These are phyloP conservation scores for Albula goreensis DNA, from an alignment of 2,113 vertebrate genomes.

Conservation along the genomic window DNA sequence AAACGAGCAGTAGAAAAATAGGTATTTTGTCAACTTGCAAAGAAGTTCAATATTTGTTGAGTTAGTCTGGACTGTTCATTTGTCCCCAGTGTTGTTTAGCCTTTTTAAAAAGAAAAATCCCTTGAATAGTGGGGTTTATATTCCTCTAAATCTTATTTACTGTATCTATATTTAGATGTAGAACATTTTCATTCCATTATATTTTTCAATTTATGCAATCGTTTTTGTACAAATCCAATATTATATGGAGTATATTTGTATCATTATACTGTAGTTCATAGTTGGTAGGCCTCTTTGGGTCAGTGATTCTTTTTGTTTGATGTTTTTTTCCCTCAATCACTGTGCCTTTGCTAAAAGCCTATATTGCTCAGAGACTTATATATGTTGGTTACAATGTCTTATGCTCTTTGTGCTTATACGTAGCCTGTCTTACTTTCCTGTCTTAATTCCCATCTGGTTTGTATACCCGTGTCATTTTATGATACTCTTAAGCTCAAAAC, in stretches of 20 bases:
- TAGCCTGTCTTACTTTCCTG: slow-evolving; percentile 26
- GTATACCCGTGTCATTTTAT: slow-evolving; percentile 61
- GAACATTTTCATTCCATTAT: slow-evolving; percentile 44
- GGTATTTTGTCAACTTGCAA: not conserved
- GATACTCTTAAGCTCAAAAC: slow-evolving; percentile 72
- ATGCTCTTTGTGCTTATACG: slow-evolving; percentile 23
- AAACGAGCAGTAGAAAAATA: too few species aligned
- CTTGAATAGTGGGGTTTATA: slow-evolving; percentile 33
- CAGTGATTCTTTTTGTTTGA: slow-evolving; percentile 23
- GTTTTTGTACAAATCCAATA: slow-evolving; percentile 58
- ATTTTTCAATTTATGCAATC: slow-evolving; percentile 65
- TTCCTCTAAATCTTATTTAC: slow-evolving; percentile 47
- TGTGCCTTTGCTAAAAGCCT: slow-evolving; percentile 24
- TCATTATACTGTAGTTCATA: slow-evolving; percentile 51
- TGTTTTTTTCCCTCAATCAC: not conserved
- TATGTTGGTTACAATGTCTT: slow-evolving; percentile 31
- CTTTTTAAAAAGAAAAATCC: slow-evolving; percentile 16
- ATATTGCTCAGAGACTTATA: slow-evolving; percentile 25
- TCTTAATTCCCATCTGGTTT: slow-evolving; percentile 47
- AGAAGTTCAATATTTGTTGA: not conserved
- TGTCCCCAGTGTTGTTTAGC: slow-evolving; percentile 22
- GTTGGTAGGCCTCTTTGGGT: slow-evolving; percentile 3
- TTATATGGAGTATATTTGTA: slow-evolving; percentile 55
- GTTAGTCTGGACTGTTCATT: slow-evolving; percentile 24
- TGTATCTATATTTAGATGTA: slow-evolving; percentile 46